A percentile compares a stretch with the other conserved stretches of the same genome.
phyloP scores from a whole-genome alignment of 2,888 invertebrate genomes.

The Gymnosoma rotundatum region DNA sequence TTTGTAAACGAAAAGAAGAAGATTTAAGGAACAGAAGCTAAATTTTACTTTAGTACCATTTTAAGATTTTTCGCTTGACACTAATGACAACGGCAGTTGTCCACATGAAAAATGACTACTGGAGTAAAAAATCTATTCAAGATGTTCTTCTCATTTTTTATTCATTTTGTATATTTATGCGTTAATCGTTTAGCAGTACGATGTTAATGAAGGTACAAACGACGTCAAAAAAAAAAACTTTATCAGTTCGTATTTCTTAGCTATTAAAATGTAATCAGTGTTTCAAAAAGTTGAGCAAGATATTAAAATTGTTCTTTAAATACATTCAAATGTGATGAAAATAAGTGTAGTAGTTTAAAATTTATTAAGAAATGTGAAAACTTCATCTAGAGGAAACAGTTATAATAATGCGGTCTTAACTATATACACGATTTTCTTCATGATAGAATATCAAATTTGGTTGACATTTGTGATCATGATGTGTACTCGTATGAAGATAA shows the following conservation, averaged over 20 bases:
- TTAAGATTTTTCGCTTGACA: neutral
- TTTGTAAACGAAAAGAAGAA: neutral
- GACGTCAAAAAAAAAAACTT: neutral
- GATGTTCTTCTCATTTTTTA: conserved; percentile 32
- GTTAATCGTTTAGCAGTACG: conserved; percentile 32
- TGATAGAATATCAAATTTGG: neutral
- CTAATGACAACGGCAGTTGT: conserved; percentile 55
- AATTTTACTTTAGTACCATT: neutral
- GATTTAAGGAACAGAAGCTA: neutral
- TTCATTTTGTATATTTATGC: conserved; percentile 16
- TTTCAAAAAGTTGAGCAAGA: too few relatives aligned
- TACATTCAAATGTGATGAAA: too few relatives aligned
- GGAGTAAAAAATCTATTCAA: conserved; percentile 48
- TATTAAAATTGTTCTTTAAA: too few relatives aligned
- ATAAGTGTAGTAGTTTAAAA: too few relatives aligned
- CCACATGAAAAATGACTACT: conserved; percentile 52
- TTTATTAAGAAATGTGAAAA: too few relatives aligned
- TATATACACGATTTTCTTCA: conserved; percentile 21
- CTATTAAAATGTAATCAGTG: neutral
- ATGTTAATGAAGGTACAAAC: conserved; percentile 45
- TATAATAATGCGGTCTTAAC: conserved; percentile 10
- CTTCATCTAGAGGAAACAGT: too few relatives aligned
- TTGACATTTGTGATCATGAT: too few relatives aligned
- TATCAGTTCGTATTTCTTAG: conserved; percentile 9
- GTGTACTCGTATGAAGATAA: too few relatives aligned